A percentile compares a stretch with the other conserved stretches of the same genome.
Evolutionary conservation across 2,888 invertebrate species (phyloP).

Genomic region (Hyposoter didymator): DNA sequence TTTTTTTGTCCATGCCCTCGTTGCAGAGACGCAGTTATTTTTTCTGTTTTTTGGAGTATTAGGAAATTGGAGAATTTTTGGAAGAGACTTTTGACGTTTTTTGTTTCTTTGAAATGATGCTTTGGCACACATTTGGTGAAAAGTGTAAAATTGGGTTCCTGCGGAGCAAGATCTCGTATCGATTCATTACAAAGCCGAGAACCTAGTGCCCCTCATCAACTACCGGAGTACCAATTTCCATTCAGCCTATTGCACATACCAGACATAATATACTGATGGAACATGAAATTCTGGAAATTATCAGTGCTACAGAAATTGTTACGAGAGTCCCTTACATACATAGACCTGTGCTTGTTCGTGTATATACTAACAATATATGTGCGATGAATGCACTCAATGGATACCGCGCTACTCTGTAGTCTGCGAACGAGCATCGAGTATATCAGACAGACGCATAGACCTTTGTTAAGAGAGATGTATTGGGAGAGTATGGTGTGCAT

Average conservation of each 20-base stretch:
- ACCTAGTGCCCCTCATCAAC: conserved; percentile 22
- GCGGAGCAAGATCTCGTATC: neutral
- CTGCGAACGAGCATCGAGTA: conserved; percentile 14
- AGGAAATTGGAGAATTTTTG: neutral
- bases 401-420: conserved; percentile 1
- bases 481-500: conserved; percentile 25
- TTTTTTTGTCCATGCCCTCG: neutral
- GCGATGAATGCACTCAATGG: conserved; percentile 24
- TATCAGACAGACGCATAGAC: conserved; percentile 20
- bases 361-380: neutral
- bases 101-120: neutral
- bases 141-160: neutral
- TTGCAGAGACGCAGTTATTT: neutral
- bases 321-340: neutral
- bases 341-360: neutral
- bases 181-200: conserved; percentile 13
- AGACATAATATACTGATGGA: neutral
- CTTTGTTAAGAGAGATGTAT: conserved; percentile 16
- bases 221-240: conserved; percentile 33
- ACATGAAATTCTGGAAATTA: conserved; percentile 37
- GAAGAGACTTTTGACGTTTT: neutral
- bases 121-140: neutral
- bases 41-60: neutral
- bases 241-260: neutral
- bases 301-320: conserved; percentile 24